A percentile compares a stretch with the other conserved stretches of the same genome.
Conservation (phyloP, 2,888 invertebrate genomes). For the Phyto melanocephala region DNA sequence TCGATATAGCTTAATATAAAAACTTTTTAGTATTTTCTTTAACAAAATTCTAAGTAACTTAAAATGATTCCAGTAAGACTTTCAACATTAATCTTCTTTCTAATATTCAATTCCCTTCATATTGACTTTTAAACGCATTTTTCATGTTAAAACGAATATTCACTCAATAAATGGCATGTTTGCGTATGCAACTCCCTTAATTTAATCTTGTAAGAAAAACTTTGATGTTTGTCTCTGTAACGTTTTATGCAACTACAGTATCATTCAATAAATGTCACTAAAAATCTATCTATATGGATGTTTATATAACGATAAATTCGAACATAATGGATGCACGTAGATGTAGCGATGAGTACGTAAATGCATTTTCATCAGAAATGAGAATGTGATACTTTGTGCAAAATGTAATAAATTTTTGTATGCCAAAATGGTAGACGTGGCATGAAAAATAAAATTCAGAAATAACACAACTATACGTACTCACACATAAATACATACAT, state of each 20-base stretch:
- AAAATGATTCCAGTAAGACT: too few relatives aligned
- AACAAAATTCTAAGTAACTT: too few relatives aligned
- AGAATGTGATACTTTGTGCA: constrained; percentile 46
- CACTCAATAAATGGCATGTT: not conserved
- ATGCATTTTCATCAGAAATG: constrained; percentile 40
- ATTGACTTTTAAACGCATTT: constrained; percentile 3
- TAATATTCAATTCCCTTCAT: not conserved
- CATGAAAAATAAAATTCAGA: constrained; percentile 32
- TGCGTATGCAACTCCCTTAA: not conserved
- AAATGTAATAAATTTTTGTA: constrained; percentile 50
- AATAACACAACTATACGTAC: not conserved
- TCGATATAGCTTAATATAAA: too few relatives aligned
- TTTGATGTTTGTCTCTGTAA: not conserved
- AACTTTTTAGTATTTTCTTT: too few relatives aligned
- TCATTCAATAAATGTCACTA: constrained; percentile 58
- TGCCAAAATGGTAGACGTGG: constrained; percentile 42
- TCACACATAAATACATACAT: not conserved
- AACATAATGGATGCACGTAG: constrained; percentile 38
- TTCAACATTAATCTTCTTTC: not conserved
- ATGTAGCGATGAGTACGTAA: constrained; percentile 14
- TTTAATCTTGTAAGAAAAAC: not conserved
- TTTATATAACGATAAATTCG: constrained; percentile 11
- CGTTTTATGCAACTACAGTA: constrained; percentile 17
- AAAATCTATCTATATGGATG: constrained; percentile 42
- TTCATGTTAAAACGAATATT: not conserved